Conservation (phyloP, 2,113 vertebrate genomes). For the Apteryx owenii region DNA sequence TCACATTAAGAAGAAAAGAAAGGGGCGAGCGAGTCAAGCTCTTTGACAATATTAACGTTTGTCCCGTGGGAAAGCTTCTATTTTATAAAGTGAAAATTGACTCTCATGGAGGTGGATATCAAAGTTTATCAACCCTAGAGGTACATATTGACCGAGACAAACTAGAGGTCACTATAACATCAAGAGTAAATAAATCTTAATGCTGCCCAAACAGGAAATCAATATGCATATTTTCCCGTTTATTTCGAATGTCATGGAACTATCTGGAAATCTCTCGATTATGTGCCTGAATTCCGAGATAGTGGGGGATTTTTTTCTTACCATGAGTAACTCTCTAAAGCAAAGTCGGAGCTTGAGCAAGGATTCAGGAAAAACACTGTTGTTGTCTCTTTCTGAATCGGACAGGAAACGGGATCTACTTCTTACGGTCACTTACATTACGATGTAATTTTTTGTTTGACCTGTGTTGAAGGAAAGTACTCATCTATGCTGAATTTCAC, state of each 20-base stretch:
- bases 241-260: conserved; percentile 52
- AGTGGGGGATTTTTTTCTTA: neutral
- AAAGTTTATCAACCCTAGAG: conserved; percentile 65
- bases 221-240: conserved; percentile 66
- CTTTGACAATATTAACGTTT: conserved; percentile 11
- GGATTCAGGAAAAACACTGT: neutral
- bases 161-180: conserved; percentile 60
- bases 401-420: neutral
- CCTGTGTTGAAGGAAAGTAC: neutral
- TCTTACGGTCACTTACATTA: too few species aligned
- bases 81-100: conserved; percentile 62
- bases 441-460: neutral
- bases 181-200: conserved; percentile 72
- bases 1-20: conserved; percentile 21
- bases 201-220: conserved; percentile 55
- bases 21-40: conserved; percentile 15
- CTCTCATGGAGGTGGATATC: conserved; percentile 61
- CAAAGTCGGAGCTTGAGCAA: neutral
- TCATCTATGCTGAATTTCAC: neutral
- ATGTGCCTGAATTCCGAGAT: neutral
- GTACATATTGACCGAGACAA: conserved; percentile 61
- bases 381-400: neutral
- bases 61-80: conserved; percentile 28
- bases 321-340: neutral
- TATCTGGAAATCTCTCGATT: neutral